These are phyloP conservation scores for Eremophila alpestris DNA, from an alignment of 2,797 vertebrate species.

Conservation along the genomic window DNA sequence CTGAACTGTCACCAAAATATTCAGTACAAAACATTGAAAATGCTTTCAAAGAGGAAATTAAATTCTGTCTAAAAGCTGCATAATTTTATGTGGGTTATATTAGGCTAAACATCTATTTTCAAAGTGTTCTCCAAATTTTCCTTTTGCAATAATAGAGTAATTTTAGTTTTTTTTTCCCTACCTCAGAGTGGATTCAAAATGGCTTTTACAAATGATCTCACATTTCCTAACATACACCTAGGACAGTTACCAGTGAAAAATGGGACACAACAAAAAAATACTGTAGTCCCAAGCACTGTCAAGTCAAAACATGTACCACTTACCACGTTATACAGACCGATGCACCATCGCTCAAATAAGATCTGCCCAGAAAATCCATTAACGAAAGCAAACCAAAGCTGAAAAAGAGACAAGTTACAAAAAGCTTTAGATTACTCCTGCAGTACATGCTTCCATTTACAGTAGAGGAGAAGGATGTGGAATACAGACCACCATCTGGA, in stretches of 20 bases:
- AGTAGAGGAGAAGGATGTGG: conserved; percentile 7
- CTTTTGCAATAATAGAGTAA: conserved; percentile 18
- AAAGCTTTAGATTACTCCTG: conserved; percentile 71
- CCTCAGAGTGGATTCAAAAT: background rate
- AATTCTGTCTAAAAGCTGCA: background rate
- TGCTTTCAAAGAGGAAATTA: background rate
- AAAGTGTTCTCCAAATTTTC: conserved; percentile 12
- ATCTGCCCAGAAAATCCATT: conserved; percentile 99
- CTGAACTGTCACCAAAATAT: background rate
- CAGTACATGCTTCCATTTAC: conserved; percentile 55
- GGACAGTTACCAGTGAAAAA: conserved; percentile 50
- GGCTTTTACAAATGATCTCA: conserved; percentile 28
- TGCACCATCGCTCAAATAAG: conserved; percentile 99
- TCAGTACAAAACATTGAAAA: background rate
- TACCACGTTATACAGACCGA: conserved; percentile 99
- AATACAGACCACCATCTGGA: conserved; percentile 67
- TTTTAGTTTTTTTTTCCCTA: background rate
- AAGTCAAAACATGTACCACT: conserved; percentile 70
- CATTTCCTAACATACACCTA: conserved; percentile 2
- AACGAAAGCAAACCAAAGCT: conserved; percentile 99
- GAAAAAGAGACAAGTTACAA: conserved; percentile 77
- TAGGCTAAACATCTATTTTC: conserved; percentile 49
- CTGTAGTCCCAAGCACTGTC: background rate
- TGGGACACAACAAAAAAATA: conserved; percentile 32
- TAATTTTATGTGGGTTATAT: background rate